phyloP scores from a whole-genome alignment of 2,797 vertebrate species.

The Alca torda region DNA sequence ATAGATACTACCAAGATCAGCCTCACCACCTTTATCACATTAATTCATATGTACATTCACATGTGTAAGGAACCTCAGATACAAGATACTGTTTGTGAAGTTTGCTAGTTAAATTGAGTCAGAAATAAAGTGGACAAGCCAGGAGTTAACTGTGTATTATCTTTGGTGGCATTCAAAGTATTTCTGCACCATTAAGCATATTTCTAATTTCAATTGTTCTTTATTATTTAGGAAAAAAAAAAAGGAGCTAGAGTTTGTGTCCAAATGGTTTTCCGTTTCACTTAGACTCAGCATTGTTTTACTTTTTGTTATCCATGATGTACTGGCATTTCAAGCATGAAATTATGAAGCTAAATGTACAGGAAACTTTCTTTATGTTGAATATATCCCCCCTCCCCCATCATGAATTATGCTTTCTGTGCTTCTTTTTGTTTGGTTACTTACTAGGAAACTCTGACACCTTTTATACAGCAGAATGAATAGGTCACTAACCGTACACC shows the following conservation, averaged over 20 bases:
- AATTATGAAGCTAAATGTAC: conserved; percentile 54
- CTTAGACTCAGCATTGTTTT: not conserved
- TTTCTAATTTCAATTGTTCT: not conserved
- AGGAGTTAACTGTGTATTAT: not conserved
- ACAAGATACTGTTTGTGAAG: not conserved
- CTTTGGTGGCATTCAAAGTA: not conserved
- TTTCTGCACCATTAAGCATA: not conserved
- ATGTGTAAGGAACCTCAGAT: not conserved
- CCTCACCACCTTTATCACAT: not conserved
- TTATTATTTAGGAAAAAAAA: not conserved
- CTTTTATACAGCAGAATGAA: not conserved
- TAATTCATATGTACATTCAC: not conserved
- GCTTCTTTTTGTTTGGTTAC: not conserved
- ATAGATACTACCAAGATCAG: not conserved
- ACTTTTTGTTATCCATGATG: conserved; percentile 10
- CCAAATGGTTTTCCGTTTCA: not conserved
- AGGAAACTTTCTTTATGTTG: conserved; percentile 27
- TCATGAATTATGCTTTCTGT: not conserved
- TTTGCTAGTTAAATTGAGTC: not conserved
- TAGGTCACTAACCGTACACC: not conserved
- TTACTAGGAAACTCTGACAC: not conserved
- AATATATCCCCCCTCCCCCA: not conserved
- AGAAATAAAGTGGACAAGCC: not conserved
- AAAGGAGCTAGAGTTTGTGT: not conserved
- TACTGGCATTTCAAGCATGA: conserved; percentile 44